phyloP scores from a whole-genome alignment of 2,888 invertebrate species.

The Alsophila aescularia region DNA sequence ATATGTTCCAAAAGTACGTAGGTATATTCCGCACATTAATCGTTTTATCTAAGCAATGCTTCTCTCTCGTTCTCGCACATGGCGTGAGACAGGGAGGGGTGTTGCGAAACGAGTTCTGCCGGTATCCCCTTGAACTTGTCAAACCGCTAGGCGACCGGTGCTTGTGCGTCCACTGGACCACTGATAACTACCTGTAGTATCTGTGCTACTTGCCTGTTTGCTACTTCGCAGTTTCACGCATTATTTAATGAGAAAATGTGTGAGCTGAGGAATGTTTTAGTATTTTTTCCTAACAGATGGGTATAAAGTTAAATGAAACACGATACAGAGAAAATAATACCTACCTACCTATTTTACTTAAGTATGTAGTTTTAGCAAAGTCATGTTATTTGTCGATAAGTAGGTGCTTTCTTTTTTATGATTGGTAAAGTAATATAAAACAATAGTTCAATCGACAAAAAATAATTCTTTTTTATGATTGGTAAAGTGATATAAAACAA shows the following conservation, averaged over 20 bases:
- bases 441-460: too few species aligned
- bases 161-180: slow-evolving; percentile 23
- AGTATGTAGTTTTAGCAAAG: too few species aligned
- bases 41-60: slow-evolving; percentile 37
- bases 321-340: too few species aligned
- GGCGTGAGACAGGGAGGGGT: slow-evolving; percentile 39
- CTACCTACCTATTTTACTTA: too few species aligned
- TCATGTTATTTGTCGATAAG: too few species aligned
- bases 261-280: neutral
- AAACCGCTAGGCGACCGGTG: slow-evolving; percentile 47
- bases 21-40: slow-evolving; percentile 29
- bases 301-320: too few species aligned
- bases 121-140: slow-evolving; percentile 59
- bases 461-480: too few species aligned
- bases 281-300: neutral
- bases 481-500: too few species aligned
- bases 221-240: slow-evolving; percentile 14
- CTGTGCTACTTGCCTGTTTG: slow-evolving; percentile 12
- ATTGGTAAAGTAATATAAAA: too few species aligned
- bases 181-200: slow-evolving; percentile 17
- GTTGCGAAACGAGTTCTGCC: slow-evolving; percentile 53
- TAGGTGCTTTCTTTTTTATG: too few species aligned
- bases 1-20: slow-evolving; percentile 12
- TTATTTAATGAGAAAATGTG: slow-evolving; percentile 1
- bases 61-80: slow-evolving; percentile 34